phyloP scores from a whole-genome alignment of 30 jellyfish, hydroid and myxozoan species.

The Nemopilema nomurai region DNA sequence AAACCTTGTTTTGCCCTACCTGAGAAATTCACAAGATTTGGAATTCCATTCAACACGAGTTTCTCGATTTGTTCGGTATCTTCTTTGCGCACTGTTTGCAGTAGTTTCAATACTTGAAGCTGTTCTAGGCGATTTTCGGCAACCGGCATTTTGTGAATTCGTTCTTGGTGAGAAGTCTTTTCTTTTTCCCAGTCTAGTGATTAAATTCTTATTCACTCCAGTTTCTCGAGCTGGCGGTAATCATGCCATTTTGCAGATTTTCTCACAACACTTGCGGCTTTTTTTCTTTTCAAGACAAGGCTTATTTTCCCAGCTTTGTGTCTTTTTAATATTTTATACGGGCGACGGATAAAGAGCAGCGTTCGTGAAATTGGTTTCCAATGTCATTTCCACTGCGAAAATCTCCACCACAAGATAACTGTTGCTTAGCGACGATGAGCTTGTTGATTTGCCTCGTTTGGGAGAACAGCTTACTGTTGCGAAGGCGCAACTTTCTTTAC shows the following conservation, averaged over 20 bases:
- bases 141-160: constrained; percentile 70
- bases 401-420: not conserved
- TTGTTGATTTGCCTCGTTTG: not conserved
- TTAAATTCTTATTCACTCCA: not conserved
- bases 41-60: constrained; percentile 77
- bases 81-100: constrained; percentile 82
- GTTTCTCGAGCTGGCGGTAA: not conserved
- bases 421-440: not conserved
- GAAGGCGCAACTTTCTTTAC: not conserved
- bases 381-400: not conserved
- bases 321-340: constrained; percentile 32
- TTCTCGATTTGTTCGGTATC: constrained; percentile 71
- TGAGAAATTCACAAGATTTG: constrained; percentile 84
- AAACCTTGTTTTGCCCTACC: constrained; percentile 52
- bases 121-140: constrained; percentile 80
- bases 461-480: not conserved
- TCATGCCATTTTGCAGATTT: not conserved
- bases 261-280: not conserved
- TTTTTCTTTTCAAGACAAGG: not conserved
- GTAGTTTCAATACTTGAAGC: constrained; percentile 76
- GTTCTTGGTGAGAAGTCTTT: not conserved
- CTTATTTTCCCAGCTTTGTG: not conserved
- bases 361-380: not conserved
- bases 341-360: constrained; percentile 74
- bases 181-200: not conserved